Percentiles rank a stretch among this genome's conserved stretches.
These are phyloP conservation scores for Creontiades dilutus DNA, from an alignment of 2,888 invertebrate genomes.

Conservation along the genomic window DNA sequence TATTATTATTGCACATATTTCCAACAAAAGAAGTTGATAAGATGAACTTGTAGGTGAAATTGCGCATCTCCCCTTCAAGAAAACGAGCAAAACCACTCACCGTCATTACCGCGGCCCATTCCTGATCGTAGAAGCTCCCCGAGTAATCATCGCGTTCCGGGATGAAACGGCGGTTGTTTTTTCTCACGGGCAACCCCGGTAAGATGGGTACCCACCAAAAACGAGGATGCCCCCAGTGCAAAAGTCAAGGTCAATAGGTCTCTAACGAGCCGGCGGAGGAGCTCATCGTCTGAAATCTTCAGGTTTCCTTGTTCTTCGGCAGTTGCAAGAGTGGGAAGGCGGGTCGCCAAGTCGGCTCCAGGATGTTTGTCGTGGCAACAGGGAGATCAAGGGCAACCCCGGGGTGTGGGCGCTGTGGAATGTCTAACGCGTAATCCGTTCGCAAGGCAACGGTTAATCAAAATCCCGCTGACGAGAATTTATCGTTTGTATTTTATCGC, in stretches of 20 bases:
- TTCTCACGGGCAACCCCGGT: not conserved
- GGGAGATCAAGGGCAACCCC: slow-evolving; percentile 54
- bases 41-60: not conserved
- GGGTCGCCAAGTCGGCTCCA: slow-evolving; percentile 14
- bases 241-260: slow-evolving; percentile 66
- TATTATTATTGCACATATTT: not conserved
- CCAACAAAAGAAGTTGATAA: not conserved
- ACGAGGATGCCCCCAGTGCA: slow-evolving; percentile 6
- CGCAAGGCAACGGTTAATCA: slow-evolving; percentile 17
- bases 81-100: not conserved
- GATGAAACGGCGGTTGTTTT: not conserved
- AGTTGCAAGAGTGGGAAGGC: slow-evolving; percentile 5
- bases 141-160: slow-evolving; percentile 4
- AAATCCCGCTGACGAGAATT: not conserved
- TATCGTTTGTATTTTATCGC: not conserved
- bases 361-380: slow-evolving; percentile 51
- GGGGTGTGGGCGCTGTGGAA: slow-evolving; percentile 51
- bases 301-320: slow-evolving; percentile 40
- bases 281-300: not conserved
- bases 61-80: not conserved
- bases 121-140: not conserved
- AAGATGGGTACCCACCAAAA: not conserved
- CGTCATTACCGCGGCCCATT: not conserved
- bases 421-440: slow-evolving; percentile 42
- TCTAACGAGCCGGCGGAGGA: slow-evolving; percentile 14